Evolutionary conservation across 2,113 vertebrate genomes (phyloP), one percentile per base, ranked within the genome.

Genomic region (Oncorhynchus masou): DNA sequence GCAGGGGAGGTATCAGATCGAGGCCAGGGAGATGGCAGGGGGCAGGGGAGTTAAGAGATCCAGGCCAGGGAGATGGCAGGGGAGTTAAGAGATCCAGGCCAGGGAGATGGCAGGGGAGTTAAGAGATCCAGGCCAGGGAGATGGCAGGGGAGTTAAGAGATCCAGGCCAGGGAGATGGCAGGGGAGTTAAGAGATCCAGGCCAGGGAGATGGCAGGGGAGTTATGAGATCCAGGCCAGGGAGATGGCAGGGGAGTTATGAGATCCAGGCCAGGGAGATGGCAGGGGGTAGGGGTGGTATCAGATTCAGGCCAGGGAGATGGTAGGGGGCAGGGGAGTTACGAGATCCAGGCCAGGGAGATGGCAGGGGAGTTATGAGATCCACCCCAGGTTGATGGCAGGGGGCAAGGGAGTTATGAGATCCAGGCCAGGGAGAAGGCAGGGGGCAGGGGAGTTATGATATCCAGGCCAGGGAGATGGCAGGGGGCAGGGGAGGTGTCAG

Each of bases 211-310:
- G 86, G 83, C 81, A 74, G 89, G 79, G 81, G 16, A 3, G 27
- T 16, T 31, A 31, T 31, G 1, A 31, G 29, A 31, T 31, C 0
- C 29, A 31, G 29, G 29, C 29, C 29, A 5, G 29, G 4, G 7
- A 8, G 1, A 8, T 39, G 34, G 34, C 34, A 8, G 34, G 34
- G 7, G 34, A 39, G 34, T 1, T 39, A 13, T 78, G 0, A 87
- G 88, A 91, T 88, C 81, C 88, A 86, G 91, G 88, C 84, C 90
- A 87, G 86, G 82, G 4, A 86, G 82, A 86, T 82, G 86, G 82
- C 80, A 74, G 89, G 79, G 81, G 80, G 11, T n/a, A 84, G 86
- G 66, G 25, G 6, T 0, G 27, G 29, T 31, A 31, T 31, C 4
- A 31, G 29, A 31, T 31, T 0, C 29, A 31, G 29, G 29, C 4